Evolutionary conservation across 2,113 vertebrate genomes (phyloP).

Genomic region (Orientallactaga bullata): DNA sequence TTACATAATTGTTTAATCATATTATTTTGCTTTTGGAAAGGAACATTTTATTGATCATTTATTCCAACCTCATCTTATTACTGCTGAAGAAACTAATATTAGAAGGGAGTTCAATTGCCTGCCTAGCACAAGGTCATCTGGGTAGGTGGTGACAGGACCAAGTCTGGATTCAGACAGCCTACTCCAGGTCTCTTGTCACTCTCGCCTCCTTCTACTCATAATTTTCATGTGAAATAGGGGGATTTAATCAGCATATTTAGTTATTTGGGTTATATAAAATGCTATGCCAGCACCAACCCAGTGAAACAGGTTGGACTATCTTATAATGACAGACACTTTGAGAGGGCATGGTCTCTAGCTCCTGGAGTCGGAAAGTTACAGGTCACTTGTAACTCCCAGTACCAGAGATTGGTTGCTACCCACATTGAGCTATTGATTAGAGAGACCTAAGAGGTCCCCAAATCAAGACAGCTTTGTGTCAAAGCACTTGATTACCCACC

Average conservation of each 20-base stretch:
- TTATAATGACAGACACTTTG: not conserved
- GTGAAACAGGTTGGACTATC: not conserved
- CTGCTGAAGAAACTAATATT: not conserved
- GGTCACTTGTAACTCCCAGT: too few relatives aligned
- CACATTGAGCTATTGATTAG: too few relatives aligned
- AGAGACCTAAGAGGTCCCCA: too few relatives aligned
- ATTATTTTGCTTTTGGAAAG: constrained; percentile 42
- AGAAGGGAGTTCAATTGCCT: not conserved
- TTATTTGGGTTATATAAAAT: not conserved
- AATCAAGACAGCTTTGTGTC: too few relatives aligned
- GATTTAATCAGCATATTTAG: not conserved
- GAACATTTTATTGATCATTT: constrained; percentile 39
- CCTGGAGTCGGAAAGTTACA: not conserved
- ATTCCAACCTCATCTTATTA: not conserved
- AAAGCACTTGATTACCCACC: too few relatives aligned
- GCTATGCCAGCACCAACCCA: not conserved
- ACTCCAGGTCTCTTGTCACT: rapidly evolving
- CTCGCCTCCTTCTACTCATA: not conserved
- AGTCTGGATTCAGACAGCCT: not conserved
- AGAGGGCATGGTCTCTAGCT: not conserved
- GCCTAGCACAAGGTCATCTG: not conserved
- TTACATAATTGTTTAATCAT: constrained; percentile 42
- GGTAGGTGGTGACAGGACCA: not conserved
- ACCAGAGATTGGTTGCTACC: too few relatives aligned
- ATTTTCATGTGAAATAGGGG: not conserved